Percentiles rank a stretch among this genome's conserved stretches.
These are phyloP conservation scores for Suillia variegata DNA, from an alignment of 2,888 invertebrate genomes.

Conservation along the genomic window DNA sequence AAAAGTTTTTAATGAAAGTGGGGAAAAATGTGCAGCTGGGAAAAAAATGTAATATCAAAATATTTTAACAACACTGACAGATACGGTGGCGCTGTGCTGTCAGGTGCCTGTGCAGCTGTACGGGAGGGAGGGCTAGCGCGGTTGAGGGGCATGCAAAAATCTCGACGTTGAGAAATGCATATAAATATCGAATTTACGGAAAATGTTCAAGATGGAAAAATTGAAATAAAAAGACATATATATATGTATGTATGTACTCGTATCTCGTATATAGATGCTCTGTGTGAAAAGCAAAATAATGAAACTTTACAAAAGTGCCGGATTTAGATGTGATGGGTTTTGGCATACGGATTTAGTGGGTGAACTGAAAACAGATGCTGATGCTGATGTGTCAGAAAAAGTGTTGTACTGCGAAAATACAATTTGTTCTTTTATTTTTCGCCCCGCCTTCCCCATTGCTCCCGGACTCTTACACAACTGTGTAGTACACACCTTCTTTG, in stretches of 20 bases:
- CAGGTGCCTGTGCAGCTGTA: constrained; percentile 6
- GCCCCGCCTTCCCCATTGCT: neutral
- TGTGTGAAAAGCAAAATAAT: no score
- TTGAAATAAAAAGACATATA: no score
- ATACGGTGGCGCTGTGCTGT: constrained; percentile 8
- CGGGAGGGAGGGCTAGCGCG: neutral
- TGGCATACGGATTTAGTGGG: neutral
- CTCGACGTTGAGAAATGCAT: no score
- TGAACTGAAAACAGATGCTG: neutral
- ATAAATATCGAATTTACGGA: no score
- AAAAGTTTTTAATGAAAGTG: constrained; percentile 17
- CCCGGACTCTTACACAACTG: no score
- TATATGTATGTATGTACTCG: no score
- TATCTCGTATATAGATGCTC: no score
- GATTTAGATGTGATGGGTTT: neutral
- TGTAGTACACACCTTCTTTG: neutral
- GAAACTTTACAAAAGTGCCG: no score
- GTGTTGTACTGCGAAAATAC: neutral
- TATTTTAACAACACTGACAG: constrained; percentile 32
- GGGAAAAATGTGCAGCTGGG: constrained; percentile 33
- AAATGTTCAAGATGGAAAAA: no score
- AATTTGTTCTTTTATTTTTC: constrained; percentile 13
- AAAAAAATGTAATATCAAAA: constrained; percentile 43
- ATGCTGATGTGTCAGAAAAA: neutral
- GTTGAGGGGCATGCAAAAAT: no score